Evolutionary conservation across 1,140 invertebrate species (phyloP), one percentile per base, ranked within the genome.

Genomic region (Bombus waltoni): DNA sequence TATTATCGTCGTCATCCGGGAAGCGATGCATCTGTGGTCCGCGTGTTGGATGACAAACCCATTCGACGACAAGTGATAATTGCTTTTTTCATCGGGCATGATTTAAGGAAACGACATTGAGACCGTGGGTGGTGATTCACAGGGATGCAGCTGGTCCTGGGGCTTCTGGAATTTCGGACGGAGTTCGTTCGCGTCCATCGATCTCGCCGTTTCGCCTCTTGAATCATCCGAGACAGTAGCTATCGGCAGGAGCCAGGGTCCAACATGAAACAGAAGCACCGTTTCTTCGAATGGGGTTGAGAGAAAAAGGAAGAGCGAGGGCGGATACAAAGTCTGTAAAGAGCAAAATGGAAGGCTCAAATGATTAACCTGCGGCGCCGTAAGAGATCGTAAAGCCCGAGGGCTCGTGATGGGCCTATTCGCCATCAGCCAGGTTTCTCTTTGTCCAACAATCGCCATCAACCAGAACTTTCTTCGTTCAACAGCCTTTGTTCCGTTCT

Each of bases 311-410:
- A 47, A 47, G n/a, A n/a, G 71, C 40, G 71, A 44, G 53, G 83
- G 78, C 77, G 72, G 72, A 88, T 57, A 47, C 66, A 66, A 65
- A 59, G 83, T 72, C 42, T 42, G 15, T 25, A 53, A 88, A 42
- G 81, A 78, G 80, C 42, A 87, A 87, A 91, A 82, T 47, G 83
- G 80, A 86, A 73, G 85, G 80, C 85, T 77, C 83, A 82, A 91
- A 92, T 87, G 91, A 92, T 92, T 92, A 92, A 92, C 91, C 90
- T 73, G 86, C 89, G 91, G 90, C 92, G 92, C 91, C 92, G 89
- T 83, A 81, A 77, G 87, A 82, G 91, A 93, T 93, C 92, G 92
- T 93, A 93, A 93, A 93, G 87, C 81, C 81, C 66, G 68, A 40
- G 57, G 80, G 75, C 57, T 73, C 68, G 25, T 85, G 91, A 87